Evolutionary conservation across 2,888 invertebrate species (phyloP), one percentile per base, ranked within the genome.

Genomic region (Acronicta leporina): DNA sequence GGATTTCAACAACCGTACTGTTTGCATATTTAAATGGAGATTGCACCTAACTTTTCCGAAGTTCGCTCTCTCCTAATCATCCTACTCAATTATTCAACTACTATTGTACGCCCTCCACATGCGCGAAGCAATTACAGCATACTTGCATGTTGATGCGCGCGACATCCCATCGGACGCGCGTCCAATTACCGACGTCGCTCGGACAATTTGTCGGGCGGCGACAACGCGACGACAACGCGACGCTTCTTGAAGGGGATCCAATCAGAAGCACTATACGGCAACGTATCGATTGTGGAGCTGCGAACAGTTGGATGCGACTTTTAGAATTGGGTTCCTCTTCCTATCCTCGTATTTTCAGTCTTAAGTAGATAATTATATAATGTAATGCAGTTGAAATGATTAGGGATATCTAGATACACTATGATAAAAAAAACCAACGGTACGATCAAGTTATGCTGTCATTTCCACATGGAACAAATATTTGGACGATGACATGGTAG

Each of bases 181-280:
- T 76, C 73, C 81, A 79, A 80, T 81, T 78, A 81, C 72, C 60
- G 66, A 20, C 51, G 60, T 45, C 62, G 62, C 58, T 72, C 62
- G 66, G 72, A 80, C 79, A 81, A 80, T 74, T 79, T 73, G 71
- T 73, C 55, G 60, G 61, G 25, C 56, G 57, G 51, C 63, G 62
- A 63, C 58, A 47, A 53, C 61, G 54, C 56, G 75, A 62, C 75
- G 60, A 51, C 62, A 46, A n/a, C 65, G 68, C 62, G 50, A n/a
- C 65, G 68, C 63, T 70, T 73, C 80, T 77, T 74, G 73, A 54
- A 59, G 67, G 61, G 70, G 51, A 66, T 69, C 76, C 82, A 80
- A 81, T 81, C 81, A 80, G 66, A 56, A 54, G 52, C 62, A 63
- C 68, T 74, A 63, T 69, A 80, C 70, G 63, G 51, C 57, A 46